These are phyloP conservation scores for Synanthedon andrenaeformis DNA, from an alignment of 2,888 invertebrate genomes.

Conservation along the genomic window DNA sequence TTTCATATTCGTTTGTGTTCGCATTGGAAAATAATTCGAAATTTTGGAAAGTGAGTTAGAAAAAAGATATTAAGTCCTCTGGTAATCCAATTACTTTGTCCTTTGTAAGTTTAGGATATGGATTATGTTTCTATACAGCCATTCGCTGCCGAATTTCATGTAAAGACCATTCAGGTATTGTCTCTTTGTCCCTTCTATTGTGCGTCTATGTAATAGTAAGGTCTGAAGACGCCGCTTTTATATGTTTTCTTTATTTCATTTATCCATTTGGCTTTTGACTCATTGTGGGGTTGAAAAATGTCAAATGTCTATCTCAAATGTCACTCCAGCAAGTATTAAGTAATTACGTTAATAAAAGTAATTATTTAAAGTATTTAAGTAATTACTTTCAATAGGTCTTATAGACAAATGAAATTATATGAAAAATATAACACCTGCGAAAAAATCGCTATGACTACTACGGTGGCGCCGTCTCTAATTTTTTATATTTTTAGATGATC, in stretches of 20 bases:
- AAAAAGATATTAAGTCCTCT: slow-evolving; percentile 61
- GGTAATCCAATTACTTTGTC: slow-evolving; percentile 66
- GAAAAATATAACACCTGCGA: too few relatives aligned
- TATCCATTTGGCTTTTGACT: not conserved
- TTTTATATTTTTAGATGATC: too few relatives aligned
- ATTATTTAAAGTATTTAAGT: too few relatives aligned
- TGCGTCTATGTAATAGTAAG: slow-evolving; percentile 39
- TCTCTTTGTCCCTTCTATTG: slow-evolving; percentile 39
- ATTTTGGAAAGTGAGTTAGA: slow-evolving; percentile 34
- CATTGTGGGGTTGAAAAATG: too few relatives aligned
- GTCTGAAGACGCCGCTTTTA: slow-evolving; percentile 21
- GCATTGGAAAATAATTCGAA: slow-evolving; percentile 8
- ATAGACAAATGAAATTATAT: too few relatives aligned
- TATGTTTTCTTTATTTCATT: slow-evolving; percentile 7
- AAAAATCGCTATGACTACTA: too few relatives aligned
- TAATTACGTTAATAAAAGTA: too few relatives aligned
- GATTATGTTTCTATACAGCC: slow-evolving; percentile 64
- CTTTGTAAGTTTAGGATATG: slow-evolving; percentile 65
- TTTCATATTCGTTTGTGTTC: not conserved
- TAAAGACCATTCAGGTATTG: slow-evolving; percentile 45
- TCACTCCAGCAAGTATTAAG: too few relatives aligned
- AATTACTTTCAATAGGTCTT: too few relatives aligned
- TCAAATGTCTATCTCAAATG: too few relatives aligned
- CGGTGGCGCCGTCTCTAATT: too few relatives aligned
- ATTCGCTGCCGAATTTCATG: slow-evolving; percentile 48